Base-by-base conservation (phyloP, 2,888 invertebrate genomes). In the Tenthredo notha region DNA sequence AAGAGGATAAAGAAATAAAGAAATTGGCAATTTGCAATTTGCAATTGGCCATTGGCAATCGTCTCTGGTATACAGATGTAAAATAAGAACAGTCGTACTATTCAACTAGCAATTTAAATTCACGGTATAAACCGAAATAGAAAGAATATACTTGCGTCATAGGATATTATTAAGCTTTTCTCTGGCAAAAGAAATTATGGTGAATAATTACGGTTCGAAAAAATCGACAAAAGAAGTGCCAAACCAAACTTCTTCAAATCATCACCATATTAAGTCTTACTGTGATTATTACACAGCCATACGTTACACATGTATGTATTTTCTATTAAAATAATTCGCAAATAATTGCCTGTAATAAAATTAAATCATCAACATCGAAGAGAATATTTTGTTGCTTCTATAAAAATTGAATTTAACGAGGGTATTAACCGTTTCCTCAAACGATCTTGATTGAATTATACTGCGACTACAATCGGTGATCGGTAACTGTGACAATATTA, bases 151-250 rank as follows among this genome's bases (percentile, higher is more conserved):
- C 33, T 33, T 43, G 40, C 72, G 72, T 29, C 72, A 74, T 29
- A 33, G 6, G 67, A 67, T 67, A 33, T 67, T 67, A 4, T 74
- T 50, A 25, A 77, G 50, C 29, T 75, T 75, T 50, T 50, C 75
- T 75, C 29, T 72, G 33, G 67, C 33, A 67, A 67, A 67, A 33
- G 74, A 74, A 74, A 74, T 74, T 40, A n/a, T n/a, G 21, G 21
- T 1, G 6, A 43, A n/a, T 43, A 7, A 67, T 33, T 33, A 33
- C 25, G 18, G 12, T 67, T 18, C 15, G 18, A 25, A 33, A 33
- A 18, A 67, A 67, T 29, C 33, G 25, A 33, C 67, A 7, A 29
- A 33, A 67, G 6, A 33, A 33, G 15, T 33, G 67, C 29, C 18
- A 6, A 5, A 33, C 10, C 18, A 33, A 67, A 33, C 21, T 18